Evolutionary conservation across 1,140 invertebrate genomes (phyloP).

Genomic region (Zaprionus capensis): DNA sequence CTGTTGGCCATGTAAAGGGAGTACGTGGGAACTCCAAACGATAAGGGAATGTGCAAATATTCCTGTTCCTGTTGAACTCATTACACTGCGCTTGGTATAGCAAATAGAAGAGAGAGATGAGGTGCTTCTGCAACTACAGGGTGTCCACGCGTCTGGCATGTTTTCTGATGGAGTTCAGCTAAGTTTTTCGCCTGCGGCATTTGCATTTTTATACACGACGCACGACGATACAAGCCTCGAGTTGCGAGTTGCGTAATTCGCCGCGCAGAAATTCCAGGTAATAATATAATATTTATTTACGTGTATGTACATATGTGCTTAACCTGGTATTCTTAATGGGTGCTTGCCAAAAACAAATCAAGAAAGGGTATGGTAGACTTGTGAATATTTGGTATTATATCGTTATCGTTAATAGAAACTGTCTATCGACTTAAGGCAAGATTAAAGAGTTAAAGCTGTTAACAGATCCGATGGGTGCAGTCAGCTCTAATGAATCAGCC

Average conservation of each 20-base stretch:
- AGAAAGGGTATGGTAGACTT: neutral
- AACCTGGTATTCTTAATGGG: constrained; percentile 48
- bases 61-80: neutral
- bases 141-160: neutral
- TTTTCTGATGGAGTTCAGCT: neutral
- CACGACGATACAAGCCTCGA: constrained; percentile 1
- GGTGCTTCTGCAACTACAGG: neutral
- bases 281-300: constrained; percentile 37
- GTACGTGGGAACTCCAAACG: neutral
- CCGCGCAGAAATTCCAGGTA: constrained; percentile 11
- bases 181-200: constrained; percentile 43
- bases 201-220: constrained; percentile 60
- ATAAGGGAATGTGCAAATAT: neutral
- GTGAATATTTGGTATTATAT: neutral
- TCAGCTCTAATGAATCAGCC: no score
- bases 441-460: neutral
- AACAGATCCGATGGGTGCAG: neutral
- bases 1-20: neutral
- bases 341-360: constrained; percentile 32
- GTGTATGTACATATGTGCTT: constrained; percentile 18
- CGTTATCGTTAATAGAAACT: neutral
- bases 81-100: neutral
- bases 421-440: neutral
- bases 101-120: no score
- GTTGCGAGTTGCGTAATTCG: constrained; percentile 54